phyloP scores from a whole-genome alignment of 2,888 invertebrate species.

The Melitaea athalia region DNA sequence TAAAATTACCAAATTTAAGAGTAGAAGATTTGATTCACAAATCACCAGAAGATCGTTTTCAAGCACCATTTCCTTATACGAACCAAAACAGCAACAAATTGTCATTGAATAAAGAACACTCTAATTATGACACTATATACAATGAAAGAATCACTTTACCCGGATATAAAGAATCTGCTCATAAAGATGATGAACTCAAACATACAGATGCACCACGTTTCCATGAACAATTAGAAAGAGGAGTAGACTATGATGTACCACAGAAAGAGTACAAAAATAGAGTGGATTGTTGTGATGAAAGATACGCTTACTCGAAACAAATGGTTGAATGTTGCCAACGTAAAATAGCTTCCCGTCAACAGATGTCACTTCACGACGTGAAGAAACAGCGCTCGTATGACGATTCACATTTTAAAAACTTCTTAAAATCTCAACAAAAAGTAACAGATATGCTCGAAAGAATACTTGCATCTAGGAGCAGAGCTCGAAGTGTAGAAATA shows the following conservation, averaged over 20 bases:
- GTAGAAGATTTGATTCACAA: conserved; percentile 16
- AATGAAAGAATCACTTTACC: conserved; percentile 34
- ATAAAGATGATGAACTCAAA: conserved; percentile 30
- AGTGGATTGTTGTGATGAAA: conserved; percentile 39
- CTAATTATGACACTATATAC: conserved; percentile 31
- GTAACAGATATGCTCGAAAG: conserved; percentile 70
- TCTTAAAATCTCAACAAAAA: conserved; percentile 69
- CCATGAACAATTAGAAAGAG: conserved; percentile 58
- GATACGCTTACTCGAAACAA: conserved; percentile 37
- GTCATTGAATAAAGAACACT: conserved; percentile 28
- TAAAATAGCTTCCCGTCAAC: conserved; percentile 55
- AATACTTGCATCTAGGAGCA: conserved; percentile 57
- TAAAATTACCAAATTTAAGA: conserved; percentile 2
- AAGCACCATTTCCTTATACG: conserved; percentile 15
- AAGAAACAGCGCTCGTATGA: conserved; percentile 51
- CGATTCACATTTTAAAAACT: conserved; percentile 63
- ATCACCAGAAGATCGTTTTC: conserved; percentile 12
- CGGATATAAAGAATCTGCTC: conserved; percentile 22
- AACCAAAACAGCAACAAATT: conserved; percentile 29
- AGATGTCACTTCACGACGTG: conserved; percentile 51
- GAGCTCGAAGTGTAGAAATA: conserved; percentile 53
- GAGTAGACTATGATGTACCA: conserved; percentile 28
- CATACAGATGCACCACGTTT: conserved; percentile 51
- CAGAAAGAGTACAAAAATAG: conserved; percentile 25
- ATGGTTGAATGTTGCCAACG: conserved; percentile 42